Base-by-base conservation (phyloP, 1,140 invertebrate species). In the Globodera ellingtonae region DNA sequence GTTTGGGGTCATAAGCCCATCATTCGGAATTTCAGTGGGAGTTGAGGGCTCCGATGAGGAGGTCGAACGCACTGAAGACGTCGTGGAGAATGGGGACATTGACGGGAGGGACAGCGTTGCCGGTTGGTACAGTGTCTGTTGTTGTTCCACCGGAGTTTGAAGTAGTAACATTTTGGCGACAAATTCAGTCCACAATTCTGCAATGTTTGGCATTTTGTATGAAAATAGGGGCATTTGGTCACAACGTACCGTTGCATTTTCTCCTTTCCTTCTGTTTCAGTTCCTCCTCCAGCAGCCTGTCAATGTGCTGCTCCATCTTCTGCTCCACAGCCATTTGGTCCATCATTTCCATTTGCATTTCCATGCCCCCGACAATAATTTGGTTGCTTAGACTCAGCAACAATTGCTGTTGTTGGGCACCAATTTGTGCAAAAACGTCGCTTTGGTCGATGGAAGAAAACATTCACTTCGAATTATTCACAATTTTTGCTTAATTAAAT, bases 221-320 rank as follows among this genome's bases (percentile, higher is more conserved):
- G 1, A 15, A 48, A 48, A 35, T 47, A 4, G 46, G 8, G 18
- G 21, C 10, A 18, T 62, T 62, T 13, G 6, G 18, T 62, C 18
- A 10, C 56, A 6, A 13, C 10, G 13, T 48, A 73, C 72, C 59
- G 50, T 73, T 21, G 5, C 72, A 73, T 44, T 73, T 73, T 44
- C 44, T 73, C 59, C n/a, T 10, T 15, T 73, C 72, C 10, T 50
- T 73, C 15, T 73, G 8, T 48, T 73, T 73, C 59, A 73, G 35
- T 18, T 73, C 35, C 13, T 73, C 72, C 8, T 56, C 10, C 44
- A 73, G 15, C 10, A 73, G 24, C 35, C 35, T 35, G 7, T 47
- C 59, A 0, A 56, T 73, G 46, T 48, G 72, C n/a, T 46, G 13
- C 56, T 35, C 35, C 35, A 35, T 35, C 35, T 35, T 35, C 35